Base-by-base conservation (phyloP, 1,140 invertebrate genomes). In the Medauroidea extradentata region DNA sequence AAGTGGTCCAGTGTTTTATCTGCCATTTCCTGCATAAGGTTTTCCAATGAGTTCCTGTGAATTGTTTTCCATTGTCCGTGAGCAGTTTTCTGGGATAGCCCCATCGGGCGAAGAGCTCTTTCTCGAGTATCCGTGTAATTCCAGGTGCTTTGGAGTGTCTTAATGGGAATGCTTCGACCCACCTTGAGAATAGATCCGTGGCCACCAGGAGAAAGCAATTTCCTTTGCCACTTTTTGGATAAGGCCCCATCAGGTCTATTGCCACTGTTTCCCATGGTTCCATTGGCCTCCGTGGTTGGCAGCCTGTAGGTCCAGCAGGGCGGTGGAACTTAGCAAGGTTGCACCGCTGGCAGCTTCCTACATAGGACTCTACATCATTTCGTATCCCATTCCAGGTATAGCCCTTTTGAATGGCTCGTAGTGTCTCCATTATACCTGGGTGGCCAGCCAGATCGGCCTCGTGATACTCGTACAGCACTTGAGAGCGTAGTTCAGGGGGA, bases 41-140 rank as follows among this genome's bases (percentile, higher is more conserved):
- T 1, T n/a, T 5, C 54, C 66, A 62, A 29, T 46, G 13, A 0
- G 62, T 0, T 16, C 62, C 59, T 0, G 13, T 38, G 54, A 71
- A 69, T 23, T 70, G 61, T 0, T 56, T 61, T 0, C 65, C 66
- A 44, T 71, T 71, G 60, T 70, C 68, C 0, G 59, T 49, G 0
- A 70, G 61, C 7, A 71, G 43, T 2, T 48, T 46, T 3, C 50
- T 24, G 0, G 67, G 65, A 48, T 63, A 63, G 16, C 66, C 69
- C 57, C 60, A 71, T 2, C 66, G 46, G 2, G 63, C 21, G 57
- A 69, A 71, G 5, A 70, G 46, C n/a, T 70, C 66, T 5, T 59
- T 52, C 18, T 67, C 63, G 11, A 69, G 18, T 11, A 48, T 53
- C 3, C 38, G 21, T 1, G 54, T 53, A n/a, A 68, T 67, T 29